Conservation (phyloP, 2,113 vertebrate genomes). For the Grammomys dolichurus region DNA sequence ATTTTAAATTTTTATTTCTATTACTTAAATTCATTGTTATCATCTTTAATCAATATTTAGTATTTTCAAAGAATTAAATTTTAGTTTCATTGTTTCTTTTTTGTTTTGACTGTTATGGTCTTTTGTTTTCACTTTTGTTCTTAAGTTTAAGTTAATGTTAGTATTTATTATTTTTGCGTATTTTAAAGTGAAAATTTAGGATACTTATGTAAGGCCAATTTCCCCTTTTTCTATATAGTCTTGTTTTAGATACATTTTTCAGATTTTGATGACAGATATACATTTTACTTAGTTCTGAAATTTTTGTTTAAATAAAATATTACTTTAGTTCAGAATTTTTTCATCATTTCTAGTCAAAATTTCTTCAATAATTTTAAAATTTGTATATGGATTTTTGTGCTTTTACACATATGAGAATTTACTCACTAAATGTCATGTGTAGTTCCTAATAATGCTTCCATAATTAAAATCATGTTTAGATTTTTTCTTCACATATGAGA, state of each 20-base stretch:
- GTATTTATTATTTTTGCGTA: background rate
- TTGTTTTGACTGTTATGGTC: background rate
- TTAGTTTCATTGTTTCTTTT: background rate
- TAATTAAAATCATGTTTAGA: background rate
- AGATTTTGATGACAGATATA: background rate
- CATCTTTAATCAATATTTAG: background rate
- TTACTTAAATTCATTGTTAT: background rate
- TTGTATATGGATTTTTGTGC: background rate
- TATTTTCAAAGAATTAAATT: background rate
- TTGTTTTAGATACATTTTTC: background rate
- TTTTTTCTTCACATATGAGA: background rate
- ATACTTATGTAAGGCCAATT: background rate
- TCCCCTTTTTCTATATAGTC: background rate
- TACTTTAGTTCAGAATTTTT: background rate
- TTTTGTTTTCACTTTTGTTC: background rate
- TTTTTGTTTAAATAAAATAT: background rate
- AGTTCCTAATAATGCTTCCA: background rate
- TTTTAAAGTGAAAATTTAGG: background rate
- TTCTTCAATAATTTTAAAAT: background rate
- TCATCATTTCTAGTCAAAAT: background rate
- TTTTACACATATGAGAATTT: background rate
- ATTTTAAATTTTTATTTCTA: background rate
- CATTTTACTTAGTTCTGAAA: background rate
- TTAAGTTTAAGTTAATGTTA: background rate
- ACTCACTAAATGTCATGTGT: background rate